Base-by-base conservation (phyloP, 1,140 invertebrate genomes). In the Panagrolaimus sp. region DNA sequence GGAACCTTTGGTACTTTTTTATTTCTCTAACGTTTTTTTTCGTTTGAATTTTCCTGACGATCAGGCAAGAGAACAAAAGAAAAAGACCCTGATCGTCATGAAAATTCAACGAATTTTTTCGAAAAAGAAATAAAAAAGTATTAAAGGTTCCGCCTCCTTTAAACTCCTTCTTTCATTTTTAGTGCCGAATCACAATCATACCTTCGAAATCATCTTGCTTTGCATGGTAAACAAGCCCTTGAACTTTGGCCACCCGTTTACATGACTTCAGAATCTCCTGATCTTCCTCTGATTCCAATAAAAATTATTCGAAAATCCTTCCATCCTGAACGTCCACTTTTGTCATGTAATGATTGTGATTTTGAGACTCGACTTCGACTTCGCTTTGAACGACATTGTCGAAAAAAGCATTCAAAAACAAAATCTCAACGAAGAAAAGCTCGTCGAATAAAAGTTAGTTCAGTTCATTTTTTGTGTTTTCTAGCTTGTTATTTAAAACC, bases 381-480 rank as follows among this genome's bases (percentile, higher is more conserved):
- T 12, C 15, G 21, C 15, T 58, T 21, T 28, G 52, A 58, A 21
- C 52, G 52, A 26, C 52, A 58, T 21, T 12, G 52, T 26, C 52
- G 21, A 21, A 14, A 58, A n/a, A 58, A 58, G 28, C 52, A 58
- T 58, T 21, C 17, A 28, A 58, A 58, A 58, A 58, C 52, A 58
- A 58, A 14, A 58, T 12, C 1, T 26, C 52, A 17, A 58, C 1
- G 3, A 58, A 21, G 17, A 21, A 28, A 28, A 58, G 28, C 52
- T 21, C n/a, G 15, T 48, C 47, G 47, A 48, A 15, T 15, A 48
- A 48, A 28, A 58, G 10, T 21, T 21, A 58, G 52, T 58, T 28
- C 52, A 58, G 7, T 52, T n/a, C 32, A 38, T 7, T 38, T 38
- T 38, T 38, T 38, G 2, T 38, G 32, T 38, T 38, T 7, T n/a